Evolutionary conservation across 2,797 vertebrate genomes (phyloP).

Genomic region (Onychomys arenicola): DNA sequence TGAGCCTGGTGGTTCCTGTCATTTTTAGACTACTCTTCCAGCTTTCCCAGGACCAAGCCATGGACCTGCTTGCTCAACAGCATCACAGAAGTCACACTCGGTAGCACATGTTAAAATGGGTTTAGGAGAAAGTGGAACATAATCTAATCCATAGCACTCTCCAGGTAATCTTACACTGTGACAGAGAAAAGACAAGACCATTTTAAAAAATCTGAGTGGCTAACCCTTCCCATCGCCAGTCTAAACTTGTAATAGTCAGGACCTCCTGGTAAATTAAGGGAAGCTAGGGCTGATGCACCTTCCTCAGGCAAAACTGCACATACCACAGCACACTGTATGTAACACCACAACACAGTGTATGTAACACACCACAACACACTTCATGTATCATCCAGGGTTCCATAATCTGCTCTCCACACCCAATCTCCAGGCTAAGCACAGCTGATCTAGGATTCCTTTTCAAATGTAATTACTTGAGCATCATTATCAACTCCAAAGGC

Average conservation of each 20-base stretch:
- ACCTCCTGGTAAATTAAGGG: not conserved
- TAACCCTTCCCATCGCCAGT: not conserved
- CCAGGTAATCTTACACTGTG: not conserved
- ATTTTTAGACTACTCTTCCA: not conserved
- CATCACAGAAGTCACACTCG: not conserved
- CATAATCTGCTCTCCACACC: not conserved
- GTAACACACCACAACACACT: not conserved
- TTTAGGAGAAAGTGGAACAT: not conserved
- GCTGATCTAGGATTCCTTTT: not conserved
- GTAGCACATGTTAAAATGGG: accelerated
- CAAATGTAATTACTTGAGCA: not conserved
- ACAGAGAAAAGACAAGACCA: not conserved
- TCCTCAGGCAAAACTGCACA: not conserved
- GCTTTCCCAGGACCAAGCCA: not conserved
- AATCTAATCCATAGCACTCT: not conserved
- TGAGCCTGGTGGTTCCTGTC: not conserved
- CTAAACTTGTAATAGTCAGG: not conserved
- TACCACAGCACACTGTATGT: not conserved
- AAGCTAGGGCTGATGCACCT: not conserved
- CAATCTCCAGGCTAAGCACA: not conserved
- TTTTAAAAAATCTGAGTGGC: not conserved
- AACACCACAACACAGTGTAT: not conserved
- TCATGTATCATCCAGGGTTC: not conserved
- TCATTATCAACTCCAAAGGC: not conserved
- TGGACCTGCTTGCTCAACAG: not conserved